Conservation (phyloP, 1,140 invertebrate species). For the Meloidogyne chitwoodi region DNA sequence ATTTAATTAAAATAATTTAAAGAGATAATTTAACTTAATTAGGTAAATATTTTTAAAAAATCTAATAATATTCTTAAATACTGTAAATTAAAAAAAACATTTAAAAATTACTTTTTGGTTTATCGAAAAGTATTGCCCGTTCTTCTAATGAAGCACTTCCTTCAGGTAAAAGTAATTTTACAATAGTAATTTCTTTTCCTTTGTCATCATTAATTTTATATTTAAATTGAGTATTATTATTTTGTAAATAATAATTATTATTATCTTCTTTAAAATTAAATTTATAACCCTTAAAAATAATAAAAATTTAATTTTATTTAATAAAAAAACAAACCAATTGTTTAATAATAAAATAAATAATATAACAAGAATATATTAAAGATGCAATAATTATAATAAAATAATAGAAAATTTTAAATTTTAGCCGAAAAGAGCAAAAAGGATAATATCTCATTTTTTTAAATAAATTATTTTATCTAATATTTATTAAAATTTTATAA, state of each 20-base stretch:
- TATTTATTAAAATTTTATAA: too few species aligned
- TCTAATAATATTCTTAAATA: too few species aligned
- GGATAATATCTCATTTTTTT: neutral
- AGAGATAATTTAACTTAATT: too few species aligned
- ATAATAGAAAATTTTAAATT: neutral
- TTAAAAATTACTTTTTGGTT: neutral
- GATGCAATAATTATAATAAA: neutral
- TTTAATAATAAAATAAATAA: neutral
- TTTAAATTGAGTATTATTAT: constrained; percentile 13
- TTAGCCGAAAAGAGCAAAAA: neutral
- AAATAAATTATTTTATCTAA: neutral
- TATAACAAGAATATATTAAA: neutral
- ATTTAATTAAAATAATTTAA: too few species aligned
- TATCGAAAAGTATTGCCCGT: neutral
- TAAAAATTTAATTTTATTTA: too few species aligned
- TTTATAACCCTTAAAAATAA: too few species aligned
- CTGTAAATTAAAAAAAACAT: neutral
- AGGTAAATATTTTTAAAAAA: too few species aligned
- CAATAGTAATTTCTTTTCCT: constrained; percentile 3
- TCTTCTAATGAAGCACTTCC: constrained; percentile 6
- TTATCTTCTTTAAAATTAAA: too few species aligned
- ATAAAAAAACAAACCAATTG: neutral
- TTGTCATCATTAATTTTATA: constrained; percentile 3
- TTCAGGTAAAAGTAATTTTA: constrained; percentile 1
- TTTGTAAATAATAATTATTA: neutral